Conservation (phyloP, 2,888 invertebrate genomes). For the Eristalis tenax region DNA sequence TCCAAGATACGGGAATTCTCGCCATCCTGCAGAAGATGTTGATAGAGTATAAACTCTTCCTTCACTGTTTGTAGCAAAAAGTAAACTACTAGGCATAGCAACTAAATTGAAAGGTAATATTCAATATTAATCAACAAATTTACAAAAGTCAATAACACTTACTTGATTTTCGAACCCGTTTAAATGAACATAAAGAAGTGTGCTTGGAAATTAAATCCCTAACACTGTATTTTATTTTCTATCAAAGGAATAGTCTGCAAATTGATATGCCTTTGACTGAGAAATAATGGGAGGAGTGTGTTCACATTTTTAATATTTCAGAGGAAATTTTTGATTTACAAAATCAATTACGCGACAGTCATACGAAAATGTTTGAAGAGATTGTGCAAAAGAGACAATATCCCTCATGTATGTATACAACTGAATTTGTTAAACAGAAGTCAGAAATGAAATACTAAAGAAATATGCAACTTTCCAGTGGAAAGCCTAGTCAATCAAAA, state of each 20-base stretch:
- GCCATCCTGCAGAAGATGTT: conserved; percentile 91
- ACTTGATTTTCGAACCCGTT: not conserved
- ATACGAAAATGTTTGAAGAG: no score
- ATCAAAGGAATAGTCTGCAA: no score
- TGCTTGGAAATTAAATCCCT: not conserved
- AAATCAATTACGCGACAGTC: no score
- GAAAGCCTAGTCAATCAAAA: no score
- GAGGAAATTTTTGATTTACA: no score
- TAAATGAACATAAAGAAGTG: not conserved
- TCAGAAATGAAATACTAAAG: not conserved
- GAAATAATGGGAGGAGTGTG: no score
- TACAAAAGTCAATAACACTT: not conserved
- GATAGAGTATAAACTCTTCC: conserved; percentile 93
- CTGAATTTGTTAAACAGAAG: not conserved
- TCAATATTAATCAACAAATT: not conserved
- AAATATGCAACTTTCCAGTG: no score
- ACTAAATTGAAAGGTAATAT: not conserved
- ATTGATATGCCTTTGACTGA: no score
- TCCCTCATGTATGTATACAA: no score
- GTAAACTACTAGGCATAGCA: conserved; percentile 86
- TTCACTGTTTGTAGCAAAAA: conserved; percentile 93
- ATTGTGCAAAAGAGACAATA: no score
- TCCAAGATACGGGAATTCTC: conserved; percentile 92
- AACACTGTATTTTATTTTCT: not conserved
- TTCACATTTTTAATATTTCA: no score